Evolutionary conservation across 1,140 invertebrate species (phyloP).

Genomic region (Drosophila kanapiae): DNA sequence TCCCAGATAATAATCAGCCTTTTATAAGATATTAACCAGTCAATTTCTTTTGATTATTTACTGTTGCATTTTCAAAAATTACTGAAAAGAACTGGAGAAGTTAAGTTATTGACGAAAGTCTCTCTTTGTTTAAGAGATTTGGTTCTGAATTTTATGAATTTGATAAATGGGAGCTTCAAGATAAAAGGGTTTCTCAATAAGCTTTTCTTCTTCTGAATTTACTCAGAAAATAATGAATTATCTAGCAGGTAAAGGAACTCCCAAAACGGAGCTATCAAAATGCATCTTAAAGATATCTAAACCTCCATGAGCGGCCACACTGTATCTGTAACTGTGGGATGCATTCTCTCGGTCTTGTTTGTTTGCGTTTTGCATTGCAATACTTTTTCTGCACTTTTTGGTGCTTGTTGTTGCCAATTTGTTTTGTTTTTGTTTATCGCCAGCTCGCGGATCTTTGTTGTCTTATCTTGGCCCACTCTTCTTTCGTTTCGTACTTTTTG

Average conservation of each 20-base stretch:
- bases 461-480: slow-evolving; percentile 40
- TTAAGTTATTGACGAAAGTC: not conserved
- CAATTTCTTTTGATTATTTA: not conserved
- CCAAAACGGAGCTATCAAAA: not conserved
- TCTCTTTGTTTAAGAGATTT: not conserved
- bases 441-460: slow-evolving; percentile 39
- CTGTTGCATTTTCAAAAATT: not conserved
- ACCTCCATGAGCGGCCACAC: slow-evolving; percentile 14
- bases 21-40: not conserved
- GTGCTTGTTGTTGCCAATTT: slow-evolving; percentile 39
- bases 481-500: slow-evolving; percentile 11
- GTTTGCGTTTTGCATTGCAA: slow-evolving; percentile 39
- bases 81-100: not conserved
- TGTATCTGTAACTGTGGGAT: slow-evolving; percentile 42
- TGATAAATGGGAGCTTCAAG: too few relatives aligned
- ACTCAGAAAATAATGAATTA: too few relatives aligned
- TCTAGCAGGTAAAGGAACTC: not conserved
- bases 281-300: not conserved
- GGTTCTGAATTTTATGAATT: not conserved
- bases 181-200: too few relatives aligned
- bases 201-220: too few relatives aligned
- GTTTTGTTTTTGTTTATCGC: slow-evolving; percentile 72
- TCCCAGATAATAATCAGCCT: not conserved
- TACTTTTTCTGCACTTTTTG: slow-evolving; percentile 18
- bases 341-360: slow-evolving; percentile 51